These are phyloP conservation scores for Platanista minor DNA, from an alignment of 2,113 vertebrate species.

Conservation along the genomic window DNA sequence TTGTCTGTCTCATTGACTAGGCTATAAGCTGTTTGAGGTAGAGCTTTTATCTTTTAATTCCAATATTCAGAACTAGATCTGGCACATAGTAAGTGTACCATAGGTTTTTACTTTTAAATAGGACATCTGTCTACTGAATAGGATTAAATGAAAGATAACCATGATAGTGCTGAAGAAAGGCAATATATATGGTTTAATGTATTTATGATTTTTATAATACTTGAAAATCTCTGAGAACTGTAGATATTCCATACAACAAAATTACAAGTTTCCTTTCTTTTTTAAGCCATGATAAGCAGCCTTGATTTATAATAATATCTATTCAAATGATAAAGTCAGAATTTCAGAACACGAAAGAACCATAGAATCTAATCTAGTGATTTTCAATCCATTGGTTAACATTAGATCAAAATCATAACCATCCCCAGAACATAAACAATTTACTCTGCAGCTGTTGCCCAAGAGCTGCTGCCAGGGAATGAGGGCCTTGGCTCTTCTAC, in stretches of 20 bases:
- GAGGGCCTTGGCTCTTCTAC: background rate
- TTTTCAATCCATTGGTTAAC: background rate
- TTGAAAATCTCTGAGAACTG: background rate
- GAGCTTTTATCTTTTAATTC: background rate
- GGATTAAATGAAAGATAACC: background rate
- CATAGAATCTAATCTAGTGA: background rate
- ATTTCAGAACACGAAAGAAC: background rate
- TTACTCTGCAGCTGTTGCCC: background rate
- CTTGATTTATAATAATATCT: background rate
- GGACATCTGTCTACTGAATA: background rate
- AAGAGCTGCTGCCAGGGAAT: background rate
- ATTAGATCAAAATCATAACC: background rate
- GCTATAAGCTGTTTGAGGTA: background rate
- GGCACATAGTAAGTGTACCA: background rate
- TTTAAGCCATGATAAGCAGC: background rate
- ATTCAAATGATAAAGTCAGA: background rate
- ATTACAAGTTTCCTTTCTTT: background rate
- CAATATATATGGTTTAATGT: background rate
- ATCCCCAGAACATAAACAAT: background rate
- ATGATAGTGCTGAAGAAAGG: background rate
- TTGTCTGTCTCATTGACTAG: background rate
- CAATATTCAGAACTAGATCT: background rate
- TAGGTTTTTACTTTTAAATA: background rate
- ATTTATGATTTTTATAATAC: background rate
- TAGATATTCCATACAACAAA: background rate